These are phyloP conservation scores for Anguilla rostrata DNA, from an alignment of 2,113 vertebrate species.

Conservation along the genomic window DNA sequence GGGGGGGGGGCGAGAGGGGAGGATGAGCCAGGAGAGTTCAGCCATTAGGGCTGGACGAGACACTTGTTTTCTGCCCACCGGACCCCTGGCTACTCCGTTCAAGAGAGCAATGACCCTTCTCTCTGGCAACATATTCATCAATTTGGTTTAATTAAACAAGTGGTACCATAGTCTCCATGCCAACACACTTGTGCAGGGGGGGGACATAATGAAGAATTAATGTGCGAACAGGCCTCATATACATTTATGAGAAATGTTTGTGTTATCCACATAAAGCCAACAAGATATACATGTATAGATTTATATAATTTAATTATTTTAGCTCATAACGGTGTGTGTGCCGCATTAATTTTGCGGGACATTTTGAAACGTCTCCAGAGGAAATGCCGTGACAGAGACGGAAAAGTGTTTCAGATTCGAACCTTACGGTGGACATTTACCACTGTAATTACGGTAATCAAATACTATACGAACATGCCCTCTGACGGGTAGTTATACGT, in stretches of 20 bases:
- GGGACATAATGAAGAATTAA: background rate
- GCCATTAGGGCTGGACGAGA: background rate
- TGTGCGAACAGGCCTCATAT: background rate
- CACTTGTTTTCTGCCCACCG: background rate
- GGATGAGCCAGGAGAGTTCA: slow-evolving; percentile 31
- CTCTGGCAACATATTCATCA: background rate
- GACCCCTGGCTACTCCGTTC: background rate
- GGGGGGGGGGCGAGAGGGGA: slow-evolving; percentile 35
- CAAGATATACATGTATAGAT: background rate
- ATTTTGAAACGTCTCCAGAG: background rate
- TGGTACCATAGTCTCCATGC: background rate
- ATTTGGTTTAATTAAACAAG: background rate
- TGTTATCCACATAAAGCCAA: background rate
- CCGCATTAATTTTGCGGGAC: background rate
- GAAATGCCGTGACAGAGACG: background rate
- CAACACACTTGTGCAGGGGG: background rate
- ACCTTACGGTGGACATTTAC: background rate
- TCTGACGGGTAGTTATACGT: no score
- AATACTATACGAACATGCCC: no score
- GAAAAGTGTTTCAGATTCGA: background rate
- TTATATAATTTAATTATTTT: background rate
- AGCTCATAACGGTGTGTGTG: background rate
- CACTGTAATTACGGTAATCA: background rate
- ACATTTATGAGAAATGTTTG: background rate
- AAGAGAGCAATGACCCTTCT: background rate